Conservation (phyloP, 2,113 vertebrate species). For the Xiphorhynchus elegans region DNA sequence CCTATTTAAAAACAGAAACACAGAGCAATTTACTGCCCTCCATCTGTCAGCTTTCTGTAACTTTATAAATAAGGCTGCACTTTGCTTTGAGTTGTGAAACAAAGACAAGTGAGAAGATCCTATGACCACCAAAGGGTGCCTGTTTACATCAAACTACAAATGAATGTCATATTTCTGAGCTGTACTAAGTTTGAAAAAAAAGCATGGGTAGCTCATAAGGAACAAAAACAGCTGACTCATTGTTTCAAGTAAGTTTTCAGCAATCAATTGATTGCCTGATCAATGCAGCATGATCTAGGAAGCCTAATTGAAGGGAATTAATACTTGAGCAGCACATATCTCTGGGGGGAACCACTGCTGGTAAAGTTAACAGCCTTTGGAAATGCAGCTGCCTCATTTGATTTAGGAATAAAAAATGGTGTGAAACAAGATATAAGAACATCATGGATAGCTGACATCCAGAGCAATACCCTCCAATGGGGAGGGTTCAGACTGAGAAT, state of each 20-base stretch:
- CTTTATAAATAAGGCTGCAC: not conserved
- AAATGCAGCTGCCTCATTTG: not conserved
- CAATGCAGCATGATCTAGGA: constrained; percentile 59
- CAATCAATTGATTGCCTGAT: constrained; percentile 70
- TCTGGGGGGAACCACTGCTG: not conserved
- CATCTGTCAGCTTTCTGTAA: not conserved
- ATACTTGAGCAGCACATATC: constrained; percentile 24
- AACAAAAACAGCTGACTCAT: constrained; percentile 53
- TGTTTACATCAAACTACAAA: not conserved
- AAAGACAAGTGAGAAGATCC: not conserved
- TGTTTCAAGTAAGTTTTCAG: constrained; percentile 50
- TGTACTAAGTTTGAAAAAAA: not conserved
- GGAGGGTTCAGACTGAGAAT: constrained; percentile 3
- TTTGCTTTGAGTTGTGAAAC: not conserved
- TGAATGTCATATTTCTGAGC: not conserved
- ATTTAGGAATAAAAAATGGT: constrained; percentile 25
- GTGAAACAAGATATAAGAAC: constrained; percentile 16
- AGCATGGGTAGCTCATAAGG: not conserved
- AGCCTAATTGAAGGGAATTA: constrained; percentile 65
- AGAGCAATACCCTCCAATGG: constrained; percentile 30
- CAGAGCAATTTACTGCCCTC: not conserved
- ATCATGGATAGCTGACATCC: constrained; percentile 19
- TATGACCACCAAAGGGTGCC: not conserved
- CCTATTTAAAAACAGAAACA: not conserved
- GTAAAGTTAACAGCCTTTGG: constrained; percentile 32